phyloP scores from a whole-genome alignment of 2,113 vertebrate species.

The Istiophorus platypterus region DNA sequence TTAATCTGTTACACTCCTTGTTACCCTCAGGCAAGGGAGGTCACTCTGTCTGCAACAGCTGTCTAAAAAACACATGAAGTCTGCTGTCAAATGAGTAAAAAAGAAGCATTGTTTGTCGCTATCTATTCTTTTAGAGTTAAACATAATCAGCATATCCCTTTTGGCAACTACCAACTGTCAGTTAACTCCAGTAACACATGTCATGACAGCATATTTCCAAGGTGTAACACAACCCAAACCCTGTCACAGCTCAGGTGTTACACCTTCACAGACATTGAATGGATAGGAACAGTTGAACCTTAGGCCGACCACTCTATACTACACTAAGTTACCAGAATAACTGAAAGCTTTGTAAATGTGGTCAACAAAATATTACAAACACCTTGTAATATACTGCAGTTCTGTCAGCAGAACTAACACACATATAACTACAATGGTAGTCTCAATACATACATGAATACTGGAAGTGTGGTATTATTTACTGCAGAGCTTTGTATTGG shows the following conservation, averaged over 20 bases:
- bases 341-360: not conserved
- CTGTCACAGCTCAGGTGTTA: not conserved
- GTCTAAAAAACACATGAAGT: not conserved
- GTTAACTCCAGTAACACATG: not conserved
- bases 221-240: not conserved
- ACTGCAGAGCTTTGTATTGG: not conserved
- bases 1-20: constrained; percentile 26
- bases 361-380: not conserved
- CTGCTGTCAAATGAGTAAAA: not conserved
- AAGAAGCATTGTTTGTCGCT: not conserved
- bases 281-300: not conserved
- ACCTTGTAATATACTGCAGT: not conserved
- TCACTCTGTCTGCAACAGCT: constrained; percentile 1
- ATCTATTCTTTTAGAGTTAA: not conserved
- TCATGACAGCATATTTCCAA: not conserved
- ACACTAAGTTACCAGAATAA: not conserved
- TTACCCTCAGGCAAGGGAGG: not conserved
- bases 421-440: too few species aligned
- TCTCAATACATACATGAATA: not conserved
- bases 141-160: not conserved
- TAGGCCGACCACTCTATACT: not conserved
- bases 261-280: not conserved
- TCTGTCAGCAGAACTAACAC: not conserved
- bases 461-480: not conserved
- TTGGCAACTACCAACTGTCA: not conserved